phyloP scores from a whole-genome alignment of 2,113 vertebrate species.

The Epinephelus lanceolatus region DNA sequence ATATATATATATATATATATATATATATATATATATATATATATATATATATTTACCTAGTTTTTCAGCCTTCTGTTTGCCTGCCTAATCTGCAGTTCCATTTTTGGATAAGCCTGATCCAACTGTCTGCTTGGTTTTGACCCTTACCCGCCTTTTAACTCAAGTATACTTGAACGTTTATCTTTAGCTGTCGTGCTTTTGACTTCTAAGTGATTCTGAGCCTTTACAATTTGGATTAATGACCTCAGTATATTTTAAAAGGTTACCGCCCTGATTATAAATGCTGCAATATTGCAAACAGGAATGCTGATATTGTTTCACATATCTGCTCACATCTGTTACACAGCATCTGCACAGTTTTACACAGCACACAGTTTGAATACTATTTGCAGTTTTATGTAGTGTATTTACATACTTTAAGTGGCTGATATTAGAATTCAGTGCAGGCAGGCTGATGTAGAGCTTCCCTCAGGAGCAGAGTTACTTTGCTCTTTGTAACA shows the following conservation, averaged over 20 bases:
- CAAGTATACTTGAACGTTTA: background rate
- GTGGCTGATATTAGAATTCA: conserved; percentile 66
- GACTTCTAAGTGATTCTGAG: background rate
- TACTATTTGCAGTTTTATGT: conserved; percentile 41
- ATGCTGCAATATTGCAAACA: background rate
- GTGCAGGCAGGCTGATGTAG: conserved; percentile 63
- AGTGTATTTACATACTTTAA: conserved; percentile 65
- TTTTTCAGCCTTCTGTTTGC: background rate
- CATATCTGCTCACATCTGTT: background rate
- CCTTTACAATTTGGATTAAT: background rate
- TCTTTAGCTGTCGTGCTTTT: background rate
- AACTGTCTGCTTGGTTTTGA: background rate
- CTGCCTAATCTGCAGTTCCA: background rate
- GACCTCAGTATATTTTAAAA: background rate
- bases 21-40: no score
- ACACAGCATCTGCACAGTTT: conserved; percentile 16
- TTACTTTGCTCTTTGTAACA: conserved; percentile 72
- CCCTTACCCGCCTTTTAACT: background rate
- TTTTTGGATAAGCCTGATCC: background rate
- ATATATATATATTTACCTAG: background rate
- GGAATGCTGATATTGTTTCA: conserved; percentile 17
- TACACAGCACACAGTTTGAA: conserved; percentile 19
- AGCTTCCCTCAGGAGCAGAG: conserved; percentile 69
- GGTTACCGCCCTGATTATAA: background rate
- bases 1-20: no score